Evolutionary conservation across 2,888 invertebrate species (phyloP).

Genomic region (Oeneis ivallda): DNA sequence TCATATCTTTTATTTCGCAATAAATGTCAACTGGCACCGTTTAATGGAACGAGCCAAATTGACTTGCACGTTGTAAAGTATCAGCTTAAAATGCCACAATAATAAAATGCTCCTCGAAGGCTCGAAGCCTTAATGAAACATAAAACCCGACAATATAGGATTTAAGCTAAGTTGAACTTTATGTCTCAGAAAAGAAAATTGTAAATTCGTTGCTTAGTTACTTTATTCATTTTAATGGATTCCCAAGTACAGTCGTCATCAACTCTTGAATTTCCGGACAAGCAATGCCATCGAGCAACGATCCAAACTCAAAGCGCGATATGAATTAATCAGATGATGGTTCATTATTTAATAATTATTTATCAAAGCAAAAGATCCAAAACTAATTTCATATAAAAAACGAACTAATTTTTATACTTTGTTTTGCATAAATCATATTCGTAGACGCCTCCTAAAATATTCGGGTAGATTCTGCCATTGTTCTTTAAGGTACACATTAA

Average conservation of each 20-base stretch:
- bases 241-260: not conserved
- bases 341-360: no score
- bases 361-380: no score
- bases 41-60: constrained; percentile 28
- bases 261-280: no score
- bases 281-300: no score
- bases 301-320: no score
- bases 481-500: not conserved
- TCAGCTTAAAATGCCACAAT: constrained; percentile 22
- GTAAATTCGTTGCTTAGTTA: not conserved
- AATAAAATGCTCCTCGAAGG: constrained; percentile 22
- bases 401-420: no score
- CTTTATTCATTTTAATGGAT: constrained; percentile 1
- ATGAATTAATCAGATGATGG: no score
- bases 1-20: constrained; percentile 20
- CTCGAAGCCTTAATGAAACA: constrained; percentile 35
- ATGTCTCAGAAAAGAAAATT: not conserved
- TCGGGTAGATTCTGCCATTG: no score
- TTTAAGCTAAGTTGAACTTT: constrained; percentile 4
- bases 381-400: no score
- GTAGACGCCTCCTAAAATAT: no score
- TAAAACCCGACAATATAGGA: not conserved
- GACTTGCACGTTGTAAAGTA: constrained; percentile 32
- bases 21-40: constrained; percentile 27
- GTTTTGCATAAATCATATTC: no score